A percentile compares a stretch with the other conserved stretches of the same genome.
These are phyloP conservation scores for Corythornis madagascariensis DNA, from an alignment of 2,113 vertebrate species.

Conservation along the genomic window DNA sequence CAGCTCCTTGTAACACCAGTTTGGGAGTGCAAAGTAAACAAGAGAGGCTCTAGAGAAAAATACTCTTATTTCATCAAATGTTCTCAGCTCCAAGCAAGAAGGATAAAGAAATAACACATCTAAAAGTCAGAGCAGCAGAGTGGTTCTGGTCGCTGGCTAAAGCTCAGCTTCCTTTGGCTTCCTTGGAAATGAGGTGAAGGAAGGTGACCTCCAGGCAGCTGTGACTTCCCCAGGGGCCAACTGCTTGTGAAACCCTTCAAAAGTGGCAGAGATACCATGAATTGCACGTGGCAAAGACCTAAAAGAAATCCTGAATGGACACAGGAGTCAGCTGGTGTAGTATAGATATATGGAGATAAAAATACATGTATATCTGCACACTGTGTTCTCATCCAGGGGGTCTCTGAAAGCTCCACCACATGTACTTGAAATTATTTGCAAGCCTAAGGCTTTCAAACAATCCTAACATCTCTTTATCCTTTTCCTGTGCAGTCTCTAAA, in stretches of 20 bases:
- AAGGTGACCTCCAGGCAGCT: neutral
- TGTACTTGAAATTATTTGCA: neutral
- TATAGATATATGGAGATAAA: neutral
- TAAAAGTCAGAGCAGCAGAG: neutral
- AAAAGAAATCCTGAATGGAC: neutral
- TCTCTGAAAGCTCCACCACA: neutral
- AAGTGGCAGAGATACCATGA: neutral
- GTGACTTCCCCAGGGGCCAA: neutral
- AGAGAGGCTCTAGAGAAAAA: conserved; percentile 19
- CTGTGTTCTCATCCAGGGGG: neutral
- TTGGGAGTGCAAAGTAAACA: conserved; percentile 41
- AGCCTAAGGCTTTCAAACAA: neutral
- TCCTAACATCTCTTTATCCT: neutral
- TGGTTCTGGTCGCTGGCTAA: neutral
- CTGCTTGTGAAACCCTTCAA: neutral
- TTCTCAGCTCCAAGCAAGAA: conserved; percentile 9
- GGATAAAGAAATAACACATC: neutral
- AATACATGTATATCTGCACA: neutral
- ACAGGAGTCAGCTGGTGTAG: neutral
- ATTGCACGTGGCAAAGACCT: neutral
- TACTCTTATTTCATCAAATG: neutral
- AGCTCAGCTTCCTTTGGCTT: neutral
- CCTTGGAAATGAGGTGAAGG: neutral
- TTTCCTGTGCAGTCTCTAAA: neutral
- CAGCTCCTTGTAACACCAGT: conserved; percentile 18